Evolutionary conservation across 2,888 invertebrate species (phyloP).

Genomic region (Caenorhabditis wallacei): DNA sequence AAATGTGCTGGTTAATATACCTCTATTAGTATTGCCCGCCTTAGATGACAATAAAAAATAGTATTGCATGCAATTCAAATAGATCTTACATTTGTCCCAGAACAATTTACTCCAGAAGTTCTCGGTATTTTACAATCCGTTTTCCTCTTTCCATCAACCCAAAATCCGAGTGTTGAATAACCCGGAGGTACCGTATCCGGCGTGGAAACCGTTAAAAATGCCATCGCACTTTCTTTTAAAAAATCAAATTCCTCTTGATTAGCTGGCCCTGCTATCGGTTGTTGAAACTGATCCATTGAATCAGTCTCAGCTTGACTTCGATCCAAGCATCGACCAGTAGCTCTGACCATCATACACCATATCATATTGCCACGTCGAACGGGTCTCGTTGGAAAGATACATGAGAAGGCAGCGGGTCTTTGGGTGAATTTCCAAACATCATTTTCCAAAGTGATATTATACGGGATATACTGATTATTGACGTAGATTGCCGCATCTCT

Average conservation of each 20-base stretch:
- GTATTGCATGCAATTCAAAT: too few relatives aligned
- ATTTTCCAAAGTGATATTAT: not conserved
- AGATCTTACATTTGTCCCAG: conserved; percentile 17
- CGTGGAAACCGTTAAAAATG: not conserved
- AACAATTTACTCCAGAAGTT: not conserved
- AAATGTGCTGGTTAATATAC: too few relatives aligned
- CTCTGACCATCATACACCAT: conserved; percentile 14
- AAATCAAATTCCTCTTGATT: not conserved
- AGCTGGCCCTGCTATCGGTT: not conserved
- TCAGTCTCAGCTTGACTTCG: not conserved
- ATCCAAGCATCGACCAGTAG: not conserved
- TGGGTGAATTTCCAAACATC: conserved; percentile 15
- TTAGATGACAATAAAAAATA: too few relatives aligned
- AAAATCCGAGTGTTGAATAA: conserved; percentile 10
- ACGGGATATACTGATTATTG: not conserved
- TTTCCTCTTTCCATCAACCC: conserved; percentile 22
- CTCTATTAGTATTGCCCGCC: too few relatives aligned
- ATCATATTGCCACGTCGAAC: not conserved
- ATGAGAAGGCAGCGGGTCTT: not conserved
- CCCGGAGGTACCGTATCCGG: not conserved
- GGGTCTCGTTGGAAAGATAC: not conserved
- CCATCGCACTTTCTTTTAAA: not conserved
- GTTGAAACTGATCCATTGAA: not conserved
- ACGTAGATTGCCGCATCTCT: not conserved
- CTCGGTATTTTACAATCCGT: not conserved